A percentile compares a stretch with the other conserved stretches of the same genome.
Conservation (phyloP, 2,797 vertebrate genomes). For the Xenentodon cancila region DNA sequence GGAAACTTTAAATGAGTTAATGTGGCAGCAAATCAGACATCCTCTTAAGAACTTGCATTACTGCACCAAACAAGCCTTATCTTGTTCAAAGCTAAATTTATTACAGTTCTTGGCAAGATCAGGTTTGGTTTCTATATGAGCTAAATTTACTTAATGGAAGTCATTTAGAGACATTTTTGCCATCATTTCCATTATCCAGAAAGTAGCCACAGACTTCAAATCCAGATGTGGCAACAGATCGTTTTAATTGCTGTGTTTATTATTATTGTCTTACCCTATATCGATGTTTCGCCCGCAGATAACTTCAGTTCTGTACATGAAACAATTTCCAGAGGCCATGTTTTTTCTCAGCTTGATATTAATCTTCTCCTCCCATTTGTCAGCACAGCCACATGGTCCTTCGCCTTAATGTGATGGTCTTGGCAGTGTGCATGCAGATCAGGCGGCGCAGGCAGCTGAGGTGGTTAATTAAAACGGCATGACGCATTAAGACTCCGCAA, state of each 20-base stretch:
- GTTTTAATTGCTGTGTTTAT: conserved; percentile 3
- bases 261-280: conserved; percentile 12
- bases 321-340: conserved; percentile 1
- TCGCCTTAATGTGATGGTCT: conserved; percentile 38
- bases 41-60: background rate
- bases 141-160: background rate
- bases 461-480: conserved; percentile 45
- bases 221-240: conserved; percentile 2
- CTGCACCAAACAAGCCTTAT: background rate
- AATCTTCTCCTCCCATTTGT: conserved; percentile 34
- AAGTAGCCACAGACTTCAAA: too few relatives aligned
- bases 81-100: too few relatives aligned
- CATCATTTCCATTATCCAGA: too few relatives aligned
- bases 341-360: conserved; percentile 24
- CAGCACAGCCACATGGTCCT: conserved; percentile 10
- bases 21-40: background rate
- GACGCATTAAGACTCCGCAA: conserved; percentile 48
- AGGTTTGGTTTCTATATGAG: too few relatives aligned
- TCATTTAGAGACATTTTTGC: background rate
- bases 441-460: conserved; percentile 32
- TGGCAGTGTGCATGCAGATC: conserved; percentile 26
- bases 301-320: background rate
- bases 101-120: too few relatives aligned
- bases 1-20: too few relatives aligned
- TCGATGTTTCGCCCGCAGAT: conserved; percentile 10